A percentile compares a stretch with the other conserved stretches of the same genome.
phyloP scores from a whole-genome alignment of 2,113 vertebrate genomes.

The Microtus ochrogaster region DNA sequence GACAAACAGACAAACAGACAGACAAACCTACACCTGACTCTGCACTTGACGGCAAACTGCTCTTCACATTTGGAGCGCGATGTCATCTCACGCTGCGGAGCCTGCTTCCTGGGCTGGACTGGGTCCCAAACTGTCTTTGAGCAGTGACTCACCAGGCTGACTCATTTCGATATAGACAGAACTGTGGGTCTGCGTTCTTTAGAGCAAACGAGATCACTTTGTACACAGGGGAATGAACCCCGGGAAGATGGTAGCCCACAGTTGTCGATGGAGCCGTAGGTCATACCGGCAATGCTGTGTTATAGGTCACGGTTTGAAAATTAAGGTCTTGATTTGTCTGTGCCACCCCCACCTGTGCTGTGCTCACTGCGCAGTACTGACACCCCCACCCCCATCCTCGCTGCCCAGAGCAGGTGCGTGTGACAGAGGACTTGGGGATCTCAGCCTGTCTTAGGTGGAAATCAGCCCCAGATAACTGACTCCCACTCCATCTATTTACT shows the following conservation, averaged over 20 bases:
- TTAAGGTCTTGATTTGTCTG: background rate
- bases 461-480: background rate
- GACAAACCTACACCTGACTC: background rate
- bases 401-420: background rate
- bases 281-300: fast-evolving
- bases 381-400: background rate
- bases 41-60: background rate
- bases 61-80: background rate
- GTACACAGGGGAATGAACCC: background rate
- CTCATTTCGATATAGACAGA: background rate
- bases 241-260: background rate
- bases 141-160: conserved; percentile 50
- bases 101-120: background rate
- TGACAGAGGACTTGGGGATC: background rate
- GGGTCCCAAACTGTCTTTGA: background rate
- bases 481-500: background rate
- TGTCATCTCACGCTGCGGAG: background rate
- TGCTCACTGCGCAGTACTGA: background rate
- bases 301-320: background rate
- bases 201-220: background rate
- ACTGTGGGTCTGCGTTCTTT: background rate
- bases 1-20: background rate
- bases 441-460: background rate
- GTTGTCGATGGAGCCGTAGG: background rate
- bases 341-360: background rate